These are phyloP conservation scores for Crossocerus cetratus DNA, from an alignment of 2,888 invertebrate genomes.

Conservation along the genomic window DNA sequence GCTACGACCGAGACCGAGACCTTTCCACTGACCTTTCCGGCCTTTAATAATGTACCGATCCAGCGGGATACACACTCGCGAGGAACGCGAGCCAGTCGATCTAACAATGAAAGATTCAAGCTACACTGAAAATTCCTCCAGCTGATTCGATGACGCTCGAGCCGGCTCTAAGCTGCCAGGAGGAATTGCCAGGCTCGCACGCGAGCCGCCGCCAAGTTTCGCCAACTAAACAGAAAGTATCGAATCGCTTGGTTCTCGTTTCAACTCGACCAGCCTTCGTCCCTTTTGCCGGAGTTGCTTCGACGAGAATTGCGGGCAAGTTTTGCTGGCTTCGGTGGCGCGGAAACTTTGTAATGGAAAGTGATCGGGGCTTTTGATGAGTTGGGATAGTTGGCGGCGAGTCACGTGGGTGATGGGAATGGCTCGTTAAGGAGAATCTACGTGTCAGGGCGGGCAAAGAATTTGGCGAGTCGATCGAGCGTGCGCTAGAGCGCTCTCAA, in stretches of 20 bases:
- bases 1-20: constrained; percentile 54
- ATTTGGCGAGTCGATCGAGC: neutral
- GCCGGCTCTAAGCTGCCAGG: no score
- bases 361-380: no score
- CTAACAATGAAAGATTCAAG: neutral
- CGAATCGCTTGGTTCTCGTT: no score
- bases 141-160: neutral
- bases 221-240: no score
- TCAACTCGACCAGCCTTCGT: no score
- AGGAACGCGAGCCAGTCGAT: neutral
- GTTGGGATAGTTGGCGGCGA: no score
- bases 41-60: constrained; percentile 6
- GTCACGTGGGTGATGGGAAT: neutral
- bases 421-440: neutral
- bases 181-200: no score
- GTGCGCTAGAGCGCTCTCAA: neutral
- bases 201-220: no score
- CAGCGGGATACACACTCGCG: neutral
- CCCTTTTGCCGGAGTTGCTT: no score
- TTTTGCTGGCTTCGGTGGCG: no score
- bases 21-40: constrained; percentile 51
- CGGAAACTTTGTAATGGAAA: no score
- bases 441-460: neutral
- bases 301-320: no score
- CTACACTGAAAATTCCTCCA: neutral